Evolutionary conservation across 2,888 invertebrate species (phyloP), one percentile per base, ranked within the genome.

Genomic region (Netelia melanura): DNA sequence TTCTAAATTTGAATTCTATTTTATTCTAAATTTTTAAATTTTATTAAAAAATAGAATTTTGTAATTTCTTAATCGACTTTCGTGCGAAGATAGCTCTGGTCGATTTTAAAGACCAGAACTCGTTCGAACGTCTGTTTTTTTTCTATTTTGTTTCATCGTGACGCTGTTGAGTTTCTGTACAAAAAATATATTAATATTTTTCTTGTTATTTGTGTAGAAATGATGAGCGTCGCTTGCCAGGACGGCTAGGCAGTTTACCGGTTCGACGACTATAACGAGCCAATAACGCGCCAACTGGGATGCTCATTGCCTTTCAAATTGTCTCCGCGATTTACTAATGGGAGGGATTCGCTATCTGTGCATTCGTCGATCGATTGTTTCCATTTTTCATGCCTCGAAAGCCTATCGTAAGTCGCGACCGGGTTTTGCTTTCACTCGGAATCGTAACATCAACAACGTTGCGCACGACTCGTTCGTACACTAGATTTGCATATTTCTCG

Each of bases 281-380:
- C 21, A 77, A 61, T 48, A 48, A 58, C 68, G 48, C 30, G 61
- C 17, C 3, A 56, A 48, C 25, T 21, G 23, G 43, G 9, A 61
- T 44, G 48, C 43, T 77, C 58, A 58, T 77, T 70, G 61, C 68
- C 14, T 68, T 78, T 52, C 25, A 61, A 68, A 70, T 61, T 61
- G 48, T 5, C 67, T 21, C 25, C 17, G 52, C 38, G 30, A 78
- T 68, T 62, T n/a, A 11, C 17, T 58, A 68, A 52, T 48, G 5
- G 14, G 17, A 11, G 30, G 30, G 23, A 62, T 61, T 38, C 48
- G 38, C 38, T 38, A 38, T 38, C 61, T 14, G 48, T 48, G 1
- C 14, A 48, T 48, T 48, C 48, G 21, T 38, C 38, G 44, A 5
- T 21, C 17, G 2, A 70, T 52, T 48, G 1, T 54, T 62, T 52